Base-by-base conservation (phyloP, 2,888 invertebrate species). In the Sinodicranocentrus sp. region DNA sequence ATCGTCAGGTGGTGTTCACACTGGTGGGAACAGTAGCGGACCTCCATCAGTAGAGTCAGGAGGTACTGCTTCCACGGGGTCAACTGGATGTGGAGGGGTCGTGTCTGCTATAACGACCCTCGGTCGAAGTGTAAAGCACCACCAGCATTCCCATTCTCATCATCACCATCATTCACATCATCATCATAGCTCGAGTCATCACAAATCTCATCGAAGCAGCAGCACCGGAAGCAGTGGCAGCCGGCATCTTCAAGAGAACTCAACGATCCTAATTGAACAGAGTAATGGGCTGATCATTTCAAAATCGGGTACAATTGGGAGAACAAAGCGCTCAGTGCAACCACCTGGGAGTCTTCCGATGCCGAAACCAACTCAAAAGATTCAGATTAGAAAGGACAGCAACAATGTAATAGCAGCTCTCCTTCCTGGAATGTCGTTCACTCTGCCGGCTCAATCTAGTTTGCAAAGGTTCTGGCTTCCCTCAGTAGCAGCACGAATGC, bases 281-380 rank as follows among this genome's bases (percentile, higher is more conserved):
- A 48, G 13, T 28, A 68, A 48, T 28, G 5, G 44, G 13, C 23
- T 26, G 25, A 17, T 25, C 19, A 2, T 8, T 28, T 54, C 52
- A 19, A 79, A 79, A 39, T 67, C 70, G 13, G 59, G 48, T 19
- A 70, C 78, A 1, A 65, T 52, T 6, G 70, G 72, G 19, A 63
- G 68, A 44, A 44, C 76, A n/a, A 63, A 77, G 39, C 70, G 86
- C 17, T 84, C 85, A 15, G 65, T 84, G 10, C 82, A 84, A 48
- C 86, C 86, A 28, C 84, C 85, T 17, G 84, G 82, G 13, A 78
- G 78, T 48, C 65, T 85, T 13, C 75, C 54, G 26, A 70, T 85
- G 57, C 59, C 73, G 5, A 33, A 57, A 13, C 57, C 17, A 5
- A 23, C 21, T 10, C 57, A 33, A 10, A 33, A 57, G 6, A 57